A percentile compares a stretch with the other conserved stretches of the same genome.
phyloP scores from a whole-genome alignment of 1,140 invertebrate species.

The Drosophila subpulchrella region DNA sequence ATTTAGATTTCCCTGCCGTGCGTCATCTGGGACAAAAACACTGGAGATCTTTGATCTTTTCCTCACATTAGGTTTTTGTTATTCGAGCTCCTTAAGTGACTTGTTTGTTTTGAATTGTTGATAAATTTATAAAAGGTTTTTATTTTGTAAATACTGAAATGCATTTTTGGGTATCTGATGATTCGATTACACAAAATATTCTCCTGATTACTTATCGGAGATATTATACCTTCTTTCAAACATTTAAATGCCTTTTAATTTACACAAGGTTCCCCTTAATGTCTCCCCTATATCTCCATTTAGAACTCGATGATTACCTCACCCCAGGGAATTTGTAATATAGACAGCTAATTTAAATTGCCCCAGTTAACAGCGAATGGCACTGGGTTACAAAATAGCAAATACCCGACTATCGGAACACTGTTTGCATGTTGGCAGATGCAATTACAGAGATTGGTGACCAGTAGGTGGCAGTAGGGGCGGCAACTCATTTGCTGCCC shows the following conservation, averaged over 20 bases:
- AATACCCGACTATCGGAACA: conserved; percentile 19
- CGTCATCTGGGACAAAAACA: conserved; percentile 1
- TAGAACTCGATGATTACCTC: conserved; percentile 1
- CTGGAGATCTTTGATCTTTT: background rate
- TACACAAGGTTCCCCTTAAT: background rate
- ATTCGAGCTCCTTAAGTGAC: background rate
- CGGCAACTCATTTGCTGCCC: conserved; percentile 8
- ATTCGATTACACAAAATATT: background rate
- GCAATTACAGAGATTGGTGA: conserved; percentile 41
- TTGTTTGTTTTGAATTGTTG: too few species aligned
- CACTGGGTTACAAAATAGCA: conserved; percentile 26
- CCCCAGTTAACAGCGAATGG: conserved; percentile 14
- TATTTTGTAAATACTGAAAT: too few species aligned
- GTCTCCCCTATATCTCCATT: background rate
- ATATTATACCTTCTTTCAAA: background rate
- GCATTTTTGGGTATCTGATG: background rate
- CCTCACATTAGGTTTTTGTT: background rate
- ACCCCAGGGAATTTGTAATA: background rate
- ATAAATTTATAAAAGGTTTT: too few species aligned
- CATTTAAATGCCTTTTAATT: background rate
- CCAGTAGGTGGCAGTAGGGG: background rate
- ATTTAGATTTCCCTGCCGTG: background rate
- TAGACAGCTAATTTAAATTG: conserved; percentile 22
- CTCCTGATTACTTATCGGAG: background rate
- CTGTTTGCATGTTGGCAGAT: conserved; percentile 46